Conservation (phyloP, 2,113 vertebrate genomes). For the Macheiramphus alcinus region DNA sequence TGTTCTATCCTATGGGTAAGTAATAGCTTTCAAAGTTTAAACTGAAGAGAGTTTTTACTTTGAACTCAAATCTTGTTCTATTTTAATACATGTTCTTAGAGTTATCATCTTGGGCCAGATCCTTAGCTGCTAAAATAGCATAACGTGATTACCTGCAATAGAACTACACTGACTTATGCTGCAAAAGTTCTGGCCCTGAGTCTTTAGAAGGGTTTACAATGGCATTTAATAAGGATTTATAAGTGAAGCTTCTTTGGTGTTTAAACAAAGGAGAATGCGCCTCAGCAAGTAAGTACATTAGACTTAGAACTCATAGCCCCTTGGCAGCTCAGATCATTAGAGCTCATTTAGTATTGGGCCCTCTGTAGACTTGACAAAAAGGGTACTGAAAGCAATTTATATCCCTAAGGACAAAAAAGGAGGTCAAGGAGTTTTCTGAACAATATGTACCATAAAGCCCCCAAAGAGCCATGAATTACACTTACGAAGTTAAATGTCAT, state of each 20-base stretch:
- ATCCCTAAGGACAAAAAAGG: conserved; percentile 74
- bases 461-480: conserved; percentile 75
- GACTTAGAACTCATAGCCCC: conserved; percentile 1
- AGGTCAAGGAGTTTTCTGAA: conserved; percentile 76
- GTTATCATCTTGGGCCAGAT: conserved; percentile 15
- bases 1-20: not conserved
- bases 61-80: conserved; percentile 33
- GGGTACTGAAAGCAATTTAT: conserved; percentile 66
- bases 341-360: conserved; percentile 68
- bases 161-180: not conserved
- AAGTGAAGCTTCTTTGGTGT: conserved; percentile 50
- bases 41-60: not conserved
- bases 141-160: not conserved
- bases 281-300: conserved; percentile 3
- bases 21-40: conserved; percentile 42
- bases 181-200: not conserved
- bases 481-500: conserved; percentile 77
- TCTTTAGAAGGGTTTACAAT: conserved; percentile 23
- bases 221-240: conserved; percentile 51
- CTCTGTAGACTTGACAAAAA: conserved; percentile 73
- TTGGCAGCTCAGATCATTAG: conserved; percentile 69
- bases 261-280: conserved; percentile 63
- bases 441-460: conserved; percentile 65
- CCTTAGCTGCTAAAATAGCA: not conserved
- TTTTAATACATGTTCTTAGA: conserved; percentile 6